Conservation (phyloP, 2,113 vertebrate species). For the Atherinomorus stipes region DNA sequence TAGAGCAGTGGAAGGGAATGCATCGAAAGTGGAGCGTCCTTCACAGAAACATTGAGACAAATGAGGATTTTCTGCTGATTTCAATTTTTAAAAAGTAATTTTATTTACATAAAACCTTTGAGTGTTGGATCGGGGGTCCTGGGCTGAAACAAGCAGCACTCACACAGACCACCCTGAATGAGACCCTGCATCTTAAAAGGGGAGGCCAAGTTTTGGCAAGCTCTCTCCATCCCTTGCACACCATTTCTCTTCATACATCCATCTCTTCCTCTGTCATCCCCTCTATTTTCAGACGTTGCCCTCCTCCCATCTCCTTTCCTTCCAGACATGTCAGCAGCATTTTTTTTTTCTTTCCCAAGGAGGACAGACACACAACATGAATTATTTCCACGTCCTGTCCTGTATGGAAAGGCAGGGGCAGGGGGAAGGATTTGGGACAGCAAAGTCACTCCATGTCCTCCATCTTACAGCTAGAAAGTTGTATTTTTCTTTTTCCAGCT, state of each 20-base stretch:
- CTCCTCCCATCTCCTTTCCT: slow-evolving; percentile 34
- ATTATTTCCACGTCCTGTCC: slow-evolving; percentile 61
- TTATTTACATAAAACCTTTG: not conserved
- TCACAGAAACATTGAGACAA: no score
- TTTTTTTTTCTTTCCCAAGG: slow-evolving; percentile 13
- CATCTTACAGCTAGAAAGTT: slow-evolving; percentile 6
- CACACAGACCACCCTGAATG: not conserved
- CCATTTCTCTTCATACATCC: slow-evolving; percentile 31
- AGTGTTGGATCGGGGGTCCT: not conserved
- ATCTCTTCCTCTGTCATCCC: slow-evolving; percentile 15
- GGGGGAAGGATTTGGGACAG: slow-evolving; percentile 42
- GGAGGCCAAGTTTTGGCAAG: slow-evolving; percentile 61
- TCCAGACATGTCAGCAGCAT: slow-evolving; percentile 61
- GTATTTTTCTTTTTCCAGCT: not conserved
- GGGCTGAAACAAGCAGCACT: slow-evolving; percentile 1
- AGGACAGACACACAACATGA: slow-evolving; percentile 49
- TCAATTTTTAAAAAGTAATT: no score
- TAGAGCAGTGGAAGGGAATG: no score
- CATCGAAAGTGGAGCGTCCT: no score
- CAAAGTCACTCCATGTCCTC: slow-evolving; percentile 15
- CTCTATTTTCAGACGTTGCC: slow-evolving; percentile 47
- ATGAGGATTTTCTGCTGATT: no score
- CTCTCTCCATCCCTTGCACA: slow-evolving; percentile 16
- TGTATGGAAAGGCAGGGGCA: slow-evolving; percentile 16
- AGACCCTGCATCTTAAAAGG: slow-evolving; percentile 23